A percentile compares a stretch with the other conserved stretches of the same genome.
Evolutionary conservation across 2,888 invertebrate genomes (phyloP).

Genomic region (Acronicta psi): DNA sequence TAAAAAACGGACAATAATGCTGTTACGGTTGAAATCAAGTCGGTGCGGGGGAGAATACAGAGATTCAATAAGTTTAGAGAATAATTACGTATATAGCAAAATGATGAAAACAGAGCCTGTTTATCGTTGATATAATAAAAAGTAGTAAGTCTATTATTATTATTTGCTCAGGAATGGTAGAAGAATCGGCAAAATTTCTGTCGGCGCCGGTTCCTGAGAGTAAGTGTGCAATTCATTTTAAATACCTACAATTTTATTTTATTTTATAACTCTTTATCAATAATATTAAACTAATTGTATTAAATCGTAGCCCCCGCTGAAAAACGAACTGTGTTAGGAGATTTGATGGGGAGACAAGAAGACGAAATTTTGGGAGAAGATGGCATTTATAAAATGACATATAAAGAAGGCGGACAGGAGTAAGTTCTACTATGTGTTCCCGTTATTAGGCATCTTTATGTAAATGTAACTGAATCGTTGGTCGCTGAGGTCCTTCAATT

Average conservation of each 20-base stretch:
- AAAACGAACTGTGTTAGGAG: conserved; percentile 70
- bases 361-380: conserved; percentile 63
- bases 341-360: conserved; percentile 71
- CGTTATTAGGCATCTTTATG: no score
- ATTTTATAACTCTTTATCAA: background rate
- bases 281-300: background rate
- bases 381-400: conserved; percentile 71
- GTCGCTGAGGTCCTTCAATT: no score
- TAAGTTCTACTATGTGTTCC: conserved; percentile 55
- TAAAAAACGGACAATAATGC: no score
- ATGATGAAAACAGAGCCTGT: no score
- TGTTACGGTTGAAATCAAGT: no score
- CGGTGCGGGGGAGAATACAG: no score
- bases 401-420: conserved; percentile 71
- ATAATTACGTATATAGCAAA: no score
- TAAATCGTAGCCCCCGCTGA: conserved; percentile 62
- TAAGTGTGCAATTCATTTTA: conserved; percentile 54
- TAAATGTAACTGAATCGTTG: no score
- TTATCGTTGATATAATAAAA: no score
- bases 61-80: no score
- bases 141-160: no score
- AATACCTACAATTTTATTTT: background rate
- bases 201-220: conserved; percentile 71
- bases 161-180: conserved; percentile 67
- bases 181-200: conserved; percentile 73